Base-by-base conservation (phyloP, 2,797 vertebrate genomes). In the Cynodonichthys magdalenae region DNA sequence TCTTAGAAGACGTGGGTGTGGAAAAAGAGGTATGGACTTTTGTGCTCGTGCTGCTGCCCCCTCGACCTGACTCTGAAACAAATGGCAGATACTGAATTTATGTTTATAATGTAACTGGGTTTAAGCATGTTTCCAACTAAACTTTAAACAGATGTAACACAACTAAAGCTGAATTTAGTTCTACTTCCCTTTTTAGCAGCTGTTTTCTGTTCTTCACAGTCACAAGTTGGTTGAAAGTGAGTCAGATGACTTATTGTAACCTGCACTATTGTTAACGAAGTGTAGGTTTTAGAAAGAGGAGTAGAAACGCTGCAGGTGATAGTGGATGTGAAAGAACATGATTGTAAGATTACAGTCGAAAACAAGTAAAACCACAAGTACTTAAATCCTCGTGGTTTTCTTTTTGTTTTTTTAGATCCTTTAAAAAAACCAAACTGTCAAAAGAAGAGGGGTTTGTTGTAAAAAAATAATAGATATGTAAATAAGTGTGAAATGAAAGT, bases 141-240 rank as follows among this genome's bases (percentile, higher is more conserved):
- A 39, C 11, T 39, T 39, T 12, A 14, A 12, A 31, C 36, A 39
- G 36, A 14, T 39, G 36, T 34, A 9, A 34, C 31, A 34, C 9
- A 7, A 34, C 31, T 34, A 34, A 12, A 12, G 11, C 36, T 39
- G 36, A 39, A 39, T 39, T 39, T 47, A 58, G 68, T 80, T 81
- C 76, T 47, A 58, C 67, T 80, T 81, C 76, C 67, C 67, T 15
- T 71, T 66, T 56, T 17, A 39, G 61, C 44, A 39, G 63, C 4
- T 48, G 18, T 70, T 69, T 63, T 20, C 19, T 55, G 15, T 47
- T 58, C 19, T 27, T 49, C 59, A 70, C 53, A 20, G 49, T 76
- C 68, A 75, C 69, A 74, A 69, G 75, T 45, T 50, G 11, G 27
- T 36, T 49, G 36, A 46, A 44, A 55, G 15, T 6, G 11, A 15